Base-by-base conservation (phyloP, 2,797 vertebrate species). In the Pyrocephalus nanus region DNA sequence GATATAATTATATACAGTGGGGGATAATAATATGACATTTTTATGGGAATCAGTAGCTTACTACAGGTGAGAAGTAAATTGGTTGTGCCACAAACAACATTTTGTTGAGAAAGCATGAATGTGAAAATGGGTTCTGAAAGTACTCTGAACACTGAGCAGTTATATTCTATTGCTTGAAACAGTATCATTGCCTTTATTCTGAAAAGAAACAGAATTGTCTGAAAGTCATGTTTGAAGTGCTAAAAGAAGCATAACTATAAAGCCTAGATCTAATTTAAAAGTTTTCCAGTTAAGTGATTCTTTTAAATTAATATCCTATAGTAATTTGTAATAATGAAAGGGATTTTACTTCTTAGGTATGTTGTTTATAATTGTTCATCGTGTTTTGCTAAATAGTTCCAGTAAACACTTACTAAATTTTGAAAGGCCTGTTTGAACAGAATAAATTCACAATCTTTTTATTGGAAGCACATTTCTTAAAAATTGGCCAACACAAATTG, bases 251-350 rank as follows among this genome's bases (percentile, higher is more conserved):
- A 27, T 88, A 82, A 34, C 81, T 94, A 43, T 82, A 76, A 30
- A 22, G 36, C 71, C 66, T 77, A 95, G 86, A 93, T 73, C 53
- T 82, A 69, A 90, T 75, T 86, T 91, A 48, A 92, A 91, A 79
- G 34, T 84, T 92, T 30, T 85, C 21, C 13, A 14, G 72, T 94
- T 94, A 92, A 93, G 40, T 80, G 47, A 50, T 67, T 30, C 50
- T 93, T 90, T 81, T 60, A 50, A 90, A 66, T 91, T 88, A 88
- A 88, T 53, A 34, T 13, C 64, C 29, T 66, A 3, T 30, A 57
- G 42, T 74, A 54, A 61, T 90, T 64, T 86, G 86, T 81, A 90
- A 87, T 77, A 51, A 70, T 42, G 2, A 42, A 92, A 69, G 20
- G 23, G 17, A 80, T 54, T 38, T 50, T 84, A 36, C 19, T 84